A percentile compares a stretch with the other conserved stretches of the same genome.
phyloP scores from a whole-genome alignment of 2,888 invertebrate genomes.

The Drosophila kambysellisi region DNA sequence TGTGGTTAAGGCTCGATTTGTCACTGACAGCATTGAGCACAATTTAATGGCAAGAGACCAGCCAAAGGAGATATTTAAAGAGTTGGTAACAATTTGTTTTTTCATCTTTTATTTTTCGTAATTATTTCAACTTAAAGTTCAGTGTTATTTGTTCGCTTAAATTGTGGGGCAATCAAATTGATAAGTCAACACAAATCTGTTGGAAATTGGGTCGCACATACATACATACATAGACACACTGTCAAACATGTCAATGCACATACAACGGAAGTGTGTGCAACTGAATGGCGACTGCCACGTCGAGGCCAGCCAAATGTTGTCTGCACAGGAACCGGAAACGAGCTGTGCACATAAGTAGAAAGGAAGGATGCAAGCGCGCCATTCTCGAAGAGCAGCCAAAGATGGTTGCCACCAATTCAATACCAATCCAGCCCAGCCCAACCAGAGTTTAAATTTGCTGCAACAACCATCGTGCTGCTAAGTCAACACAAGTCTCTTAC shows the following conservation, averaged over 20 bases:
- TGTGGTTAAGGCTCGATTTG: constrained; percentile 8
- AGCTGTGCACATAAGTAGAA: constrained; percentile 68
- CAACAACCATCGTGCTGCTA: constrained; percentile 13
- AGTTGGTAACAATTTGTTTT: background rate
- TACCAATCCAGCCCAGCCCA: background rate
- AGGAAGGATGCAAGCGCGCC: constrained; percentile 64
- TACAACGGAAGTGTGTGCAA: constrained; percentile 48
- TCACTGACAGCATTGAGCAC: constrained; percentile 6
- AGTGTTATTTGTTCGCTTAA: constrained; percentile 1
- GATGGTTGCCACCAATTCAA: constrained; percentile 50
- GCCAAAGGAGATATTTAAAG: background rate
- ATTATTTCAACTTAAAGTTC: constrained; percentile 7
- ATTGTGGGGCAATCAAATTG: constrained; percentile 17
- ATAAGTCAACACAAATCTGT: constrained; percentile 34
- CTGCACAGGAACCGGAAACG: constrained; percentile 72
- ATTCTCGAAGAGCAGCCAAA: constrained; percentile 31
- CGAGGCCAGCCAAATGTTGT: constrained; percentile 65
- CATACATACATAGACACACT: constrained; percentile 1
- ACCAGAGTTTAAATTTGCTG: constrained; percentile 7
- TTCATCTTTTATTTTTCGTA: background rate
- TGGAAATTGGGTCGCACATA: constrained; percentile 55
- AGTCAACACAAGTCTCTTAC: constrained; percentile 12
- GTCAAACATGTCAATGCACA: background rate
- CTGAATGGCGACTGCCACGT: constrained; percentile 56
- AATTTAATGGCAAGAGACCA: background rate